A percentile compares a stretch with the other conserved stretches of the same genome.
Conservation (phyloP, 2,113 vertebrate species). For the Todiramphus saurophagus region DNA sequence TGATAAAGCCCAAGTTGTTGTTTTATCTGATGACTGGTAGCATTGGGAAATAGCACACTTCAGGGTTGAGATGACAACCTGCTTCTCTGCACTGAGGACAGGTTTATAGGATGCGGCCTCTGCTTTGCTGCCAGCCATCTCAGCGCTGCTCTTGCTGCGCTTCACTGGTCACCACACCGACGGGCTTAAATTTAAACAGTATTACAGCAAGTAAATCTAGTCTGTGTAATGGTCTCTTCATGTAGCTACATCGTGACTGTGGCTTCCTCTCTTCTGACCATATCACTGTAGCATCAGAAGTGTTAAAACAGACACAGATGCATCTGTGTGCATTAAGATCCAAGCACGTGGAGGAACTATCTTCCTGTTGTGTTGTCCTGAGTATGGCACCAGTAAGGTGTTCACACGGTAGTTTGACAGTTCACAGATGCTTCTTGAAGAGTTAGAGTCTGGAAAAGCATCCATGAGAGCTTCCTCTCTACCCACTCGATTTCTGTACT, state of each 20-base stretch:
- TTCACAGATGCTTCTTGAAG: not conserved
- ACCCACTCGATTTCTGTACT: not conserved
- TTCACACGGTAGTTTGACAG: not conserved
- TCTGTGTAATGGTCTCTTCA: not conserved
- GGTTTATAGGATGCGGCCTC: not conserved
- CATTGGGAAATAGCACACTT: not conserved
- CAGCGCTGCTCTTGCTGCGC: not conserved
- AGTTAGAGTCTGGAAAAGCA: not conserved
- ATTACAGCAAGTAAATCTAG: not conserved
- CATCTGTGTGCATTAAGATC: accelerated
- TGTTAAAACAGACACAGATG: not conserved
- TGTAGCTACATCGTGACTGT: not conserved
- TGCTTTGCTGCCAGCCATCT: not conserved
- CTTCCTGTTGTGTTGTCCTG: not conserved
- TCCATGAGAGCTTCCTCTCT: not conserved
- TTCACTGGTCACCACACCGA: not conserved
- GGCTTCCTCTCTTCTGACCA: not conserved
- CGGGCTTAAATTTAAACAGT: not conserved
- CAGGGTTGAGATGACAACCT: not conserved
- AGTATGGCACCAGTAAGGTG: not conserved
- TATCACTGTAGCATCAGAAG: not conserved
- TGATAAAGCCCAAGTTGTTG: not conserved
- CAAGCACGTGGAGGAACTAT: not conserved
- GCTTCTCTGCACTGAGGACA: not conserved
- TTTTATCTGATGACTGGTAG: not conserved